phyloP scores from a whole-genome alignment of 2,797 vertebrate genomes.

The Smutsia temminckii region DNA sequence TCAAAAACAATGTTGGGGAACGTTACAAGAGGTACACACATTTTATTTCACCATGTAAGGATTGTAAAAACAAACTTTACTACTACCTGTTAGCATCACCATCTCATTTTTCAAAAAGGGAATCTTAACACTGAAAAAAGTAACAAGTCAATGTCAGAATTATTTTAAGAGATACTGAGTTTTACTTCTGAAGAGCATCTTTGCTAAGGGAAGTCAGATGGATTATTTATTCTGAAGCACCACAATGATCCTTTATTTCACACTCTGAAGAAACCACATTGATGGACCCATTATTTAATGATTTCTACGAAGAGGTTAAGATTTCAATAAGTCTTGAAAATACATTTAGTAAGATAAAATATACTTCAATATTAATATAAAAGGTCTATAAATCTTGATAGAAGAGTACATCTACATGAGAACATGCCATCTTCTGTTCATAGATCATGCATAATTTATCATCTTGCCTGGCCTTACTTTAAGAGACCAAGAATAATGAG shows the following conservation, averaged over 20 bases:
- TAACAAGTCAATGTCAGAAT: neutral
- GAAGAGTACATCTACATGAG: neutral
- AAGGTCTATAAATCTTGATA: constrained; percentile 30
- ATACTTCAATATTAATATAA: constrained; percentile 40
- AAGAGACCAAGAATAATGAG: neutral
- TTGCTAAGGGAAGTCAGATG: neutral
- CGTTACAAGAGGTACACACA: neutral
- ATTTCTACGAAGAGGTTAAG: constrained; percentile 38
- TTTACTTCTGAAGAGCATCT: neutral
- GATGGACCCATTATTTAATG: constrained; percentile 8
- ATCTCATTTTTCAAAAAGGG: neutral
- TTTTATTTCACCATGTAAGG: neutral
- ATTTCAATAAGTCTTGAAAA: constrained; percentile 25
- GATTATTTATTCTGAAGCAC: neutral
- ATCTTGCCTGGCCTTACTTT: neutral
- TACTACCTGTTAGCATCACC: neutral
- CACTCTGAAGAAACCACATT: neutral
- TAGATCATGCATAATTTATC: neutral
- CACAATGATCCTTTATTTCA: neutral
- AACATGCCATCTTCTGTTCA: neutral
- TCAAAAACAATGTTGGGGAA: neutral
- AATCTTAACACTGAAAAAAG: neutral
- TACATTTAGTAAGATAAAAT: constrained; percentile 42
- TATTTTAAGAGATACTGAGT: neutral
- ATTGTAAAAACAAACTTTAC: neutral